Evolutionary conservation across 2,113 vertebrate species (phyloP).

Genomic region (Tragelaphus scriptus): DNA sequence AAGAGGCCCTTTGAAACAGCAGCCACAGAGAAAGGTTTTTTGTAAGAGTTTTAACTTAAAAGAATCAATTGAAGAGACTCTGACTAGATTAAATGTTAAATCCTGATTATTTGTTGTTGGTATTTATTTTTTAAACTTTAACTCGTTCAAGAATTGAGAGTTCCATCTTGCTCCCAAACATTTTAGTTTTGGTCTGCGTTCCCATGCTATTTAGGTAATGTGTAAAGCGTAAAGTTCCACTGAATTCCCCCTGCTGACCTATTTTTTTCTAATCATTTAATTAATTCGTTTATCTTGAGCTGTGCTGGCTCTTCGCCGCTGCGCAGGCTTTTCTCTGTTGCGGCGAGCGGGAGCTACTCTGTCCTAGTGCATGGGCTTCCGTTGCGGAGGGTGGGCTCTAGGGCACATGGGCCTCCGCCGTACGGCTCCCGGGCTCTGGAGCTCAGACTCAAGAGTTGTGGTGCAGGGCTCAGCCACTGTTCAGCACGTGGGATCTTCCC

Average conservation of each 20-base stretch:
- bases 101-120: neutral
- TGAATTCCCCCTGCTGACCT: neutral
- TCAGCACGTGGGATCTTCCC: neutral
- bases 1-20: neutral
- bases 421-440: neutral
- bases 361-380: neutral
- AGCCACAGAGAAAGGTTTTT: neutral
- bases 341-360: accelerated
- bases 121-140: neutral
- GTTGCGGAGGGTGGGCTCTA: accelerated
- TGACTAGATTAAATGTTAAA: neutral
- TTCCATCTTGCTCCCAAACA: neutral
- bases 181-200: neutral
- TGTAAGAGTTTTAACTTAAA: slow-evolving; percentile 5
- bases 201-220: neutral
- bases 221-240: neutral
- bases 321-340: neutral
- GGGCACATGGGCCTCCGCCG: neutral
- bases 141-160: neutral
- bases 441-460: neutral
- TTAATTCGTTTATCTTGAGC: neutral
- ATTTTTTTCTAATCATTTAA: neutral
- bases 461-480: neutral
- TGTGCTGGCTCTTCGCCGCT: neutral
- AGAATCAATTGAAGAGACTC: neutral